These are phyloP conservation scores for Sus scrofa DNA, from an alignment of 2,113 vertebrate genomes.

Conservation along the genomic window T2T-Sscrofa CM000828.6:59584501-59585000, in stretches of 20 bases:
- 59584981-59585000: too few species aligned
- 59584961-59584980: too few species aligned
- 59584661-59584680: not conserved
- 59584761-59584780: not conserved
- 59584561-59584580: not conserved
- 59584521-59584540: not conserved
- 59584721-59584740: not conserved
- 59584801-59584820: not conserved
- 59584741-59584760: not conserved
- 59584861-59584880: not conserved
- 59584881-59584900: not conserved
- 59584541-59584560: not conserved
- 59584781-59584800: not conserved
- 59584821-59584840: not conserved
- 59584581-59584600: not conserved
- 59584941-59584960: too few species aligned
- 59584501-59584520: not conserved
- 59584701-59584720: not conserved
- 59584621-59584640: not conserved
- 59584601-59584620: not conserved
- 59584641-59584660: not conserved
- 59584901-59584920: rapidly evolving
- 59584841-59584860: not conserved
- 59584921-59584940: too few species aligned
- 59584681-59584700: not conserved